A percentile compares a stretch with the other conserved stretches of the same genome.
These are phyloP conservation scores for Gallinago stenura DNA, from an alignment of 2,797 vertebrate species.

Conservation along the genomic window DNA sequence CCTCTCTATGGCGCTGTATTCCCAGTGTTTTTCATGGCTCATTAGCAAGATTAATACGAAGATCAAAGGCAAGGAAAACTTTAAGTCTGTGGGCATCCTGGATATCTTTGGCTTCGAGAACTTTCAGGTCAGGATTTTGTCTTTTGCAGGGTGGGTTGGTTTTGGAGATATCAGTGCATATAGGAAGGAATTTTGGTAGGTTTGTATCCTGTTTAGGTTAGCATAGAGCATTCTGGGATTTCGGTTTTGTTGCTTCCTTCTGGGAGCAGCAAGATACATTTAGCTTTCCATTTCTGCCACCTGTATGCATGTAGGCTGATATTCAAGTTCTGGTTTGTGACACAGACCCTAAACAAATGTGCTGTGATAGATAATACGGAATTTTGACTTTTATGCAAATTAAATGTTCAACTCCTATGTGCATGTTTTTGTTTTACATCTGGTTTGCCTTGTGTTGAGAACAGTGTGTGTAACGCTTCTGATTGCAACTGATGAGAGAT, in stretches of 20 bases:
- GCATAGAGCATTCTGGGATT: not conserved
- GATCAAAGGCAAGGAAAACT: slow-evolving; percentile 92
- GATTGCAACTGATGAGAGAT: not conserved
- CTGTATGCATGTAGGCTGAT: not conserved
- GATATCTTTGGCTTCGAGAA: slow-evolving; percentile 96
- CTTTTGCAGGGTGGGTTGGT: not conserved
- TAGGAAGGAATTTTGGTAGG: not conserved
- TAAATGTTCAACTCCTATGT: not conserved
- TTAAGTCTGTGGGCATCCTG: slow-evolving; percentile 93
- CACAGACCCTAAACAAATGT: not conserved
- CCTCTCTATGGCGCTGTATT: slow-evolving; percentile 92
- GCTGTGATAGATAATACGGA: not conserved
- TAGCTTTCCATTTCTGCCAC: not conserved
- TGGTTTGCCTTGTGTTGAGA: not conserved
- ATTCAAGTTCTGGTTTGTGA: not conserved
- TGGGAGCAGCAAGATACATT: not conserved
- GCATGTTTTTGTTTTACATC: not conserved
- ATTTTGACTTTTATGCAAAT: not conserved
- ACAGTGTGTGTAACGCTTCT: not conserved
- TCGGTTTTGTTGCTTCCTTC: not conserved
- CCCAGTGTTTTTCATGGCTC: slow-evolving; percentile 94
- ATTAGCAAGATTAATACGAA: slow-evolving; percentile 91
- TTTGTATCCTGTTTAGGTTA: not conserved
- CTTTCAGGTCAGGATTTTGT: slow-evolving; percentile 86
- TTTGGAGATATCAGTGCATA: not conserved